phyloP scores from a whole-genome alignment of 2,113 vertebrate genomes.

The Antechinus stuartii region DNA sequence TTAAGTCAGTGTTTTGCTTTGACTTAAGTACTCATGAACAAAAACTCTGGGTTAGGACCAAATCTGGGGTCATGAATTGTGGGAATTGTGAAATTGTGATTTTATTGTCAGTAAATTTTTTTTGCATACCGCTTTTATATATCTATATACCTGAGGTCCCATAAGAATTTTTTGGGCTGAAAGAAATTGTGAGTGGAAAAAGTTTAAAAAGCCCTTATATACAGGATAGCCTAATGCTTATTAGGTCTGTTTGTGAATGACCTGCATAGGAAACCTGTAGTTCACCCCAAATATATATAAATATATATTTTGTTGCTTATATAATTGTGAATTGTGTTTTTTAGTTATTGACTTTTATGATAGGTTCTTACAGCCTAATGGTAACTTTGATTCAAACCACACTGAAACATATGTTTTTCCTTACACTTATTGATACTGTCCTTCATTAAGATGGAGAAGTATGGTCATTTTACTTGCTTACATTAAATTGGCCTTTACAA shows the following conservation, averaged over 20 bases:
- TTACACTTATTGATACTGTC: neutral
- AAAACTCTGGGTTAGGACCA: no score
- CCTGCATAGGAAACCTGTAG: neutral
- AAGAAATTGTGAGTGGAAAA: no score
- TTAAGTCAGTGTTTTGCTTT: neutral
- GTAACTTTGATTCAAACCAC: neutral
- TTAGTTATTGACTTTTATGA: slow-evolving; percentile 5
- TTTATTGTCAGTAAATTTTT: no score
- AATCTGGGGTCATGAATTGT: no score
- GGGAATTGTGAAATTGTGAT: no score
- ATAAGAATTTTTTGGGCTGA: no score
- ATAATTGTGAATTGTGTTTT: slow-evolving; percentile 8
- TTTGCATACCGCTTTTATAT: no score
- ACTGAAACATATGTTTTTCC: neutral
- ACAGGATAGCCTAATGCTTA: neutral
- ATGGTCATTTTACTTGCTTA: neutral
- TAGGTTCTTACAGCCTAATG: neutral
- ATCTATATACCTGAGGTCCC: no score
- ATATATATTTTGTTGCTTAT: slow-evolving; percentile 19
- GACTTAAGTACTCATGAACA: neutral
- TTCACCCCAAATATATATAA: neutral
- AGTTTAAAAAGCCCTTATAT: no score
- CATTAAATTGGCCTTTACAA: neutral
- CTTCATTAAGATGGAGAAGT: neutral
- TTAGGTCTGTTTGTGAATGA: slow-evolving; percentile 16